Evolutionary conservation across 2,113 vertebrate species (phyloP).

Genomic region (Corythoichthys intestinalis): DNA sequence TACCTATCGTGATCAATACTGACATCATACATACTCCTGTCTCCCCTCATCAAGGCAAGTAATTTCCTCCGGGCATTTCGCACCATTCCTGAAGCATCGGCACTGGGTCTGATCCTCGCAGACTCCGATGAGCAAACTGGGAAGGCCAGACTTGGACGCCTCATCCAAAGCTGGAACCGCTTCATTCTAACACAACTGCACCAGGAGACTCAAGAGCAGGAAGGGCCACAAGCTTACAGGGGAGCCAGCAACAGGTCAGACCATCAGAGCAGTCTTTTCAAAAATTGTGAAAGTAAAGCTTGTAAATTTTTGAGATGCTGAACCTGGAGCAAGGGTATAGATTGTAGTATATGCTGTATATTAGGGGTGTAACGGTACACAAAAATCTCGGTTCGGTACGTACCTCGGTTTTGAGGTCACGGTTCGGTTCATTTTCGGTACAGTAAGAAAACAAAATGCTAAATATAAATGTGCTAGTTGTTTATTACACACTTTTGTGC

Average conservation of each 20-base stretch:
- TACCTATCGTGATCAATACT: too few species aligned
- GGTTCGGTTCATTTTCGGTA: too few species aligned
- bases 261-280: not conserved
- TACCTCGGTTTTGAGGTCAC: too few species aligned
- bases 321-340: too few species aligned
- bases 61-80: constrained; percentile 96
- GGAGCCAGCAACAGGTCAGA: constrained; percentile 83
- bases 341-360: too few species aligned
- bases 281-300: not conserved
- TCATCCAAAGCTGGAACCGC: constrained; percentile 98
- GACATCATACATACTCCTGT: not conserved
- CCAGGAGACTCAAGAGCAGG: constrained; percentile 96
- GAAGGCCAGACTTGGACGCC: constrained; percentile 85
- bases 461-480: too few species aligned
- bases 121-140: constrained; percentile 96
- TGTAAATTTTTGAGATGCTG: not conserved
- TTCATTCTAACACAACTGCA: constrained; percentile 98
- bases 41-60: constrained; percentile 79
- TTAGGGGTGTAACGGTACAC: too few species aligned
- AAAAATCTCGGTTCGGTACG: too few species aligned
- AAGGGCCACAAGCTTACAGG: constrained; percentile 91
- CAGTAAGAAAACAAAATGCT: too few species aligned
- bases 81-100: constrained; percentile 94
- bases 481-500: too few species aligned
- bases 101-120: constrained; percentile 90